Percentiles rank a stretch among this genome's conserved stretches.
phyloP scores from a whole-genome alignment of 2,888 invertebrate genomes.

The Mactromeris polynyma region DNA sequence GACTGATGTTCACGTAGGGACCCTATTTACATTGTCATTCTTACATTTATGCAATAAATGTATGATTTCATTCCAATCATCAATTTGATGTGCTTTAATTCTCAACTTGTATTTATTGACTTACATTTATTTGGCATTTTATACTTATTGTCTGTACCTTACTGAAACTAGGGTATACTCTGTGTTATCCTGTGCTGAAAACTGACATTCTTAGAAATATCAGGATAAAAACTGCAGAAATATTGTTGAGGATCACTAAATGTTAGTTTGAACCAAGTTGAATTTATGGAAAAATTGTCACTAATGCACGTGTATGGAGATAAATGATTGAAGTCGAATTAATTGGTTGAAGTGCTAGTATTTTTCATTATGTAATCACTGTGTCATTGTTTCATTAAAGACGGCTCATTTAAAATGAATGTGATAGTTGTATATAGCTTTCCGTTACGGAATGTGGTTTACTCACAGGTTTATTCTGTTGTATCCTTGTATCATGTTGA shows the following conservation, averaged over 20 bases:
- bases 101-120: too few species aligned
- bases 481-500: not conserved
- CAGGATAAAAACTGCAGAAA: too few species aligned
- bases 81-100: too few species aligned
- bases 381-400: not conserved
- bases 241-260: too few species aligned
- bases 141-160: too few species aligned
- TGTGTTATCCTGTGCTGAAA: too few species aligned
- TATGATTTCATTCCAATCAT: not conserved
- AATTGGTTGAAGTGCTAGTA: not conserved
- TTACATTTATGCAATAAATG: conserved; percentile 1
- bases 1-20: not conserved
- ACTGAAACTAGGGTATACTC: too few species aligned
- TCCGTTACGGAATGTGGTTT: conserved; percentile 6
- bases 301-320: not conserved
- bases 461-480: not conserved
- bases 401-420: conserved; percentile 34
- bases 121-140: too few species aligned
- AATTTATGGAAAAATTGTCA: not conserved
- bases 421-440: conserved; percentile 45
- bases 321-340: not conserved
- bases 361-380: not conserved
- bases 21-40: not conserved
- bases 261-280: not conserved
- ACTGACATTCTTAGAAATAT: too few species aligned